phyloP scores from a whole-genome alignment of 2,113 vertebrate genomes.

The Toxotes chatareus region DNA sequence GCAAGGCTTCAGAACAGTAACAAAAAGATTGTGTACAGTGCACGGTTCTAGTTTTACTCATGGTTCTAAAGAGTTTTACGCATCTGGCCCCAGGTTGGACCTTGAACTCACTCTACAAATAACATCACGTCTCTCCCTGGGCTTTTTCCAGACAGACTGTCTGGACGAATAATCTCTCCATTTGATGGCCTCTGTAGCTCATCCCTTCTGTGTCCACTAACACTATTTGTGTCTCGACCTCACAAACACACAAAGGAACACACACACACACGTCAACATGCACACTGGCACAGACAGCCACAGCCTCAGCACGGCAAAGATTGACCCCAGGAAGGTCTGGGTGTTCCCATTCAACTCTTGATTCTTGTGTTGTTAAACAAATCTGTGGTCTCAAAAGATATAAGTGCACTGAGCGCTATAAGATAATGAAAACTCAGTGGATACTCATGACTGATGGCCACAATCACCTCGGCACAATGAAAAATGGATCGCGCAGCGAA shows the following conservation, averaged over 20 bases:
- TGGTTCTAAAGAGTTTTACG: not conserved
- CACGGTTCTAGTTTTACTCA: not conserved
- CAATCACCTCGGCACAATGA: slow-evolving; percentile 47
- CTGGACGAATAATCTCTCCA: slow-evolving; percentile 54
- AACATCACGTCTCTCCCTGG: slow-evolving; percentile 16
- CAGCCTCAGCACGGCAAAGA: not conserved
- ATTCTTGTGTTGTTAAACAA: slow-evolving; percentile 44
- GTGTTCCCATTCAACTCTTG: slow-evolving; percentile 6
- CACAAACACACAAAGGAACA: slow-evolving; percentile 6
- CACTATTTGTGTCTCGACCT: slow-evolving; percentile 30
- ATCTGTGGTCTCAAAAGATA: slow-evolving; percentile 48
- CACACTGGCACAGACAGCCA: not conserved
- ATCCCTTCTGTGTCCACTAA: slow-evolving; percentile 50
- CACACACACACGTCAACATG: slow-evolving; percentile 12
- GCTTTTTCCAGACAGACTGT: slow-evolving; percentile 26
- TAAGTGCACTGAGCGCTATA: slow-evolving; percentile 2
- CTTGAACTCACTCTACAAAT: slow-evolving; percentile 24
- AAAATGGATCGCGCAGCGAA: slow-evolving; percentile 26
- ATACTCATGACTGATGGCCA: slow-evolving; percentile 50
- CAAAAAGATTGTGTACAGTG: not conserved
- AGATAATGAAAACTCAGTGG: slow-evolving; percentile 62
- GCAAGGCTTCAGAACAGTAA: not conserved
- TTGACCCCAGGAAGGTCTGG: slow-evolving; percentile 9
- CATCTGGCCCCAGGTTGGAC: slow-evolving; percentile 27
- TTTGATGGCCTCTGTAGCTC: slow-evolving; percentile 53